Conservation (phyloP, 2,113 vertebrate genomes). For the Tichodroma muraria region DNA sequence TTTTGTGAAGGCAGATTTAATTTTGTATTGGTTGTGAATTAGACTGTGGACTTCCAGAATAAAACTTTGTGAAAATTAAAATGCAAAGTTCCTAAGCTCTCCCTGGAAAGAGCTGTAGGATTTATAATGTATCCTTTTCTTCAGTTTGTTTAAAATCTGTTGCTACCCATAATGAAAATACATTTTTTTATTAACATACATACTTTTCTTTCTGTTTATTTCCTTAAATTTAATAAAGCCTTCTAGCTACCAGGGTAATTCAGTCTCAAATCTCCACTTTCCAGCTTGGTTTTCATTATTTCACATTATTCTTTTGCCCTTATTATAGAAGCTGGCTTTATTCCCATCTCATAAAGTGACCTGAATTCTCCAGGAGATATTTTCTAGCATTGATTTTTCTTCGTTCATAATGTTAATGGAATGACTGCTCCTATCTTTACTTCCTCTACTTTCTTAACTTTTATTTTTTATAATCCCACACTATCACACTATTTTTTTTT, state of each 20-base stretch:
- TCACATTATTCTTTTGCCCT: neutral
- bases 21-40: neutral
- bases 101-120: neutral
- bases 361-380: neutral
- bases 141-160: neutral
- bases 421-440: neutral
- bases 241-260: neutral
- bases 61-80: neutral
- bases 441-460: neutral
- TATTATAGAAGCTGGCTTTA: constrained; percentile 23
- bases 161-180: neutral
- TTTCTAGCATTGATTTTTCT: constrained; percentile 36
- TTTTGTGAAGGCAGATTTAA: neutral
- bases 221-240: constrained; percentile 28
- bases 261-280: neutral
- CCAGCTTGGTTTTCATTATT: constrained; percentile 1
- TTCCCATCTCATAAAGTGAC: constrained; percentile 33
- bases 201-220: neutral
- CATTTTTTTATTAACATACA: neutral
- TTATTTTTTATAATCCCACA: neutral
- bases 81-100: neutral
- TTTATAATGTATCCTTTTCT: neutral
- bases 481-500: neutral
- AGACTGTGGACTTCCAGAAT: neutral
- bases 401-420: neutral